Conservation (phyloP, 2,113 vertebrate genomes). For the Pyxicephalus adspersus region DNA sequence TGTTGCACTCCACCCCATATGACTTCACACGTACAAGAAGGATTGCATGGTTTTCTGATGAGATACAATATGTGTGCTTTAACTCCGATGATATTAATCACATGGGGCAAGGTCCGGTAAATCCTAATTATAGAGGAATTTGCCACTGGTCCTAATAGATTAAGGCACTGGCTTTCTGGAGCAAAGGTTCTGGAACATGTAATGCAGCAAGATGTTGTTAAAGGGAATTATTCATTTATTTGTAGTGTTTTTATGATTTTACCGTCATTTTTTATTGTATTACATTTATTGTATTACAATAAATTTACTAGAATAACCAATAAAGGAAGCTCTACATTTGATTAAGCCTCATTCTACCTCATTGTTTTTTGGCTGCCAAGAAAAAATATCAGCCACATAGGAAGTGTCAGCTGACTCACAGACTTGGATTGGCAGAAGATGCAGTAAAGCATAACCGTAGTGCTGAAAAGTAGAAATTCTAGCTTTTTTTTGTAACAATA, state of each 20-base stretch:
- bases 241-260: not conserved
- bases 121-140: not conserved
- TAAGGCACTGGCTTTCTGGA: not conserved
- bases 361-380: too few species aligned
- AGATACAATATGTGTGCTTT: not conserved
- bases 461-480: too few species aligned
- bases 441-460: too few species aligned
- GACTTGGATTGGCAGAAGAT: too few species aligned
- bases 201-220: not conserved
- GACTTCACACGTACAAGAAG: not conserved
- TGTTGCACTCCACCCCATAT: not conserved
- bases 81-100: not conserved
- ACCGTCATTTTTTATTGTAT: not conserved
- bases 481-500: too few species aligned
- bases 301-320: not conserved
- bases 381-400: too few species aligned
- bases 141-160: not conserved
- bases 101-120: constrained; percentile 5
- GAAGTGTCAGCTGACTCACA: too few species aligned
- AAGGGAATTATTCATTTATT: not conserved
- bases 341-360: not conserved
- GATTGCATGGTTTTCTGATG: not conserved
- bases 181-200: not conserved
- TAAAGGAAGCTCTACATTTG: not conserved
- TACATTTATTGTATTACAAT: not conserved